Evolutionary conservation across 1,140 invertebrate species (phyloP), one percentile per base, ranked within the genome.

Genomic region (Battus philenor): DNA sequence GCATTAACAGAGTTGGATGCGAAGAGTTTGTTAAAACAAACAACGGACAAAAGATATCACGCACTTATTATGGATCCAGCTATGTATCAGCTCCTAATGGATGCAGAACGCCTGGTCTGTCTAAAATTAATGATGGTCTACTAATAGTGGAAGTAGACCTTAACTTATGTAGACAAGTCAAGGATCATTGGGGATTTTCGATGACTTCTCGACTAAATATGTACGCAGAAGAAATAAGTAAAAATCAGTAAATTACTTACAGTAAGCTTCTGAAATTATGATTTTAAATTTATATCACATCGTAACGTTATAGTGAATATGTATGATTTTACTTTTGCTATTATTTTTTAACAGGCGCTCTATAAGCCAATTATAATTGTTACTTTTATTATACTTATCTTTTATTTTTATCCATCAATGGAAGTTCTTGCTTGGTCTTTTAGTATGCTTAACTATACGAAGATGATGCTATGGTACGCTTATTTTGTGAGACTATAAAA

Each of bases 11-110:
- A 51, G 97, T 99, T 2, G 98, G 98, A 47, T 96, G 91, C 0
- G 98, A 99, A 87, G 93, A 94, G 68, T 99, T 99, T 74, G 94
- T 93, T 8, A 22, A 13, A 26, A 95, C 95, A 0, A 95, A 91
- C 0, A 92, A 97, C 88, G 93, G 94, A 0, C 47, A 50, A 60
- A 93, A 92, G 64, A 90, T 95, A 47, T 95, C 97, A 69, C 97
- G 98, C 6, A 94, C 95, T 68, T 99, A 99, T 81, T 99, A 98
- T 82, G 98, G 97, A 0, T 97, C 97, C 0, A 96, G 94, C 57
- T 99, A 99, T 78, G 89, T 99, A 0, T 91, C 97, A 15, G 94
- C 93, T 9, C 98, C 98, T 0, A 94, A 99, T 89, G 98, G 97
- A 1, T 90, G 89, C 22, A 89, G 98, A 76, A 98, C 97, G 36